Evolutionary conservation across 2,113 vertebrate genomes (phyloP).

Genomic region (Strix aluco): DNA sequence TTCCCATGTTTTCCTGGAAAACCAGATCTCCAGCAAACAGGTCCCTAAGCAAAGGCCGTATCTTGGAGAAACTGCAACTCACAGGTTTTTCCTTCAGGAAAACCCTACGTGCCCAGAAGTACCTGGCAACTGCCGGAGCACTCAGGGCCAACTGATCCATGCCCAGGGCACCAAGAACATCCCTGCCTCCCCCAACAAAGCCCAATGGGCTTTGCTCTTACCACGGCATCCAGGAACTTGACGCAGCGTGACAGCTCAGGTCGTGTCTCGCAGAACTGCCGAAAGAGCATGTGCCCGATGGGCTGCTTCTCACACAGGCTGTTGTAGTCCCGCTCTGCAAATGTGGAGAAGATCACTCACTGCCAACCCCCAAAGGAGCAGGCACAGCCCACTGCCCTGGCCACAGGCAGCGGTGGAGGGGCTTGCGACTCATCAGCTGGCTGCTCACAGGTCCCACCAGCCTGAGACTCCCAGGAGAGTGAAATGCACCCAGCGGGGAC

Average conservation of each 20-base stretch:
- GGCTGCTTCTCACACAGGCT: slow-evolving; percentile 94
- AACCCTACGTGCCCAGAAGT: background rate
- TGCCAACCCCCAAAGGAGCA: background rate
- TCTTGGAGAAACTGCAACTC: background rate
- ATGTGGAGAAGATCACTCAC: background rate
- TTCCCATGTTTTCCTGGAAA: background rate
- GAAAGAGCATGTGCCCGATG: slow-evolving; percentile 89
- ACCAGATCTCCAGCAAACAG: slow-evolving; percentile 2
- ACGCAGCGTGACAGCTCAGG: slow-evolving; percentile 87
- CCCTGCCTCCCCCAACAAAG: background rate
- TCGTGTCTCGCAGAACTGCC: slow-evolving; percentile 92
- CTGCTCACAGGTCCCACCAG: background rate
- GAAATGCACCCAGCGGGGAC: background rate
- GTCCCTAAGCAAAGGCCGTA: background rate
- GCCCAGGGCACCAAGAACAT: background rate
- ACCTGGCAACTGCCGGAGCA: background rate
- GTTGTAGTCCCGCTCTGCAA: slow-evolving; percentile 91
- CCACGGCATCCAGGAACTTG: slow-evolving; percentile 94
- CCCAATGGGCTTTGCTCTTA: slow-evolving; percentile 60
- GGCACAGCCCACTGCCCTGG: background rate
- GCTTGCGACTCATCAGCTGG: background rate
- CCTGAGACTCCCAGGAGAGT: background rate
- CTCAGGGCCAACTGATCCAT: background rate
- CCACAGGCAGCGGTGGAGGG: background rate
- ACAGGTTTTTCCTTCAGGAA: background rate